A percentile compares a stretch with the other conserved stretches of the same genome.
Evolutionary conservation across 2,888 invertebrate species (phyloP).

Genomic region (Pristionchus japonicus): DNA sequence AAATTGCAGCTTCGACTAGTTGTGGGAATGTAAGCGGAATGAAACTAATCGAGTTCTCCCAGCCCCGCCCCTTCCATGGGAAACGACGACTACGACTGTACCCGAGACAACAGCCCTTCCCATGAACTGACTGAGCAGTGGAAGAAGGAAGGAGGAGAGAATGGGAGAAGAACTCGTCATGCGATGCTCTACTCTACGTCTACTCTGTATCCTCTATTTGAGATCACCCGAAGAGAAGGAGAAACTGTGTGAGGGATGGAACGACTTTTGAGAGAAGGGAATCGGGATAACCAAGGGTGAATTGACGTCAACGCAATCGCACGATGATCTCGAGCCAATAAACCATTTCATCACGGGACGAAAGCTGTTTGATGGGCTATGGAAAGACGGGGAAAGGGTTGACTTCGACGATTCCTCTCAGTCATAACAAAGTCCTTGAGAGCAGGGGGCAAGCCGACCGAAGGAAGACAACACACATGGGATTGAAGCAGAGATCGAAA

Average conservation of each 20-base stretch:
- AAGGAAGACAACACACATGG: not conserved
- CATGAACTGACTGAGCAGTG: not conserved
- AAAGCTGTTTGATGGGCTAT: not conserved
- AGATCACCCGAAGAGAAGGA: constrained; percentile 1
- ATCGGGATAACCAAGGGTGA: not conserved
- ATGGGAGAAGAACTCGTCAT: not conserved
- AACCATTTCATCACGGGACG: constrained; percentile 17
- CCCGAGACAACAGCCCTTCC: not conserved
- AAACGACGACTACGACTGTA: not conserved
- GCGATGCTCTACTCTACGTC: not conserved
- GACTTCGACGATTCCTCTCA: not conserved
- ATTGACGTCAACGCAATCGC: constrained; percentile 21
- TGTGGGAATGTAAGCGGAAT: constrained; percentile 14
- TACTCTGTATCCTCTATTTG: not conserved
- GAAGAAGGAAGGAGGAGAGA: not conserved
- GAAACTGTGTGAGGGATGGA: not conserved
- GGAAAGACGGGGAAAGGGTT: not conserved
- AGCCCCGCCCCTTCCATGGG: not conserved
- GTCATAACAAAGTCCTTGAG: constrained; percentile 29
- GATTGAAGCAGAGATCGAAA: not conserved
- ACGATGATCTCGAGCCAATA: constrained; percentile 11
- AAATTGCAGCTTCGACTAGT: not conserved
- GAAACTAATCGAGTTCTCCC: not conserved
- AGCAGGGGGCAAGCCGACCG: not conserved
- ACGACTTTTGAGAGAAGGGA: not conserved